Base-by-base conservation (phyloP, 1,140 invertebrate genomes). In the Galleria mellonella region DNA sequence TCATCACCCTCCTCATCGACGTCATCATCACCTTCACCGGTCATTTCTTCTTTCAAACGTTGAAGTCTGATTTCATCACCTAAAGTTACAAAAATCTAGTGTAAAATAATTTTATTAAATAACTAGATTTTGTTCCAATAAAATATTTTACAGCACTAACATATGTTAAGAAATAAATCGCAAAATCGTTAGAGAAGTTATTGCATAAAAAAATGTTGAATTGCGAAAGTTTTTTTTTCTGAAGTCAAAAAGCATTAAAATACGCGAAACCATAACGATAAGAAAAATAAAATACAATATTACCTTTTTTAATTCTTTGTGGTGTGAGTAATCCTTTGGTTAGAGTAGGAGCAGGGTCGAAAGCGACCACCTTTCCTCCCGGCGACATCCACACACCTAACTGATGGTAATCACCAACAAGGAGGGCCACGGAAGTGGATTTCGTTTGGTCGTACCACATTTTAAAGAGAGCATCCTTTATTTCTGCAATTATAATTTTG, bases 341-440 rank as follows among this genome's bases (percentile, higher is more conserved):
- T 8, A 78, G 15, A 0, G 69, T 73, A 1, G 81, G 81, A 0
- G 77, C 77, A 0, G 81, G 71, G 15, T 84, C 77, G 32, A 78
- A 82, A 0, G 65, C 77, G n/a, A 84, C 77, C 27, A 84, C 72
- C 32, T 68, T 71, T 0, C 81, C 81, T 0, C 75, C 77, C 0
- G 70, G 47, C 0, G 62, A 45, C 67, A 72, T 54, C 81, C 81
- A 84, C 15, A 82, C 66, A 0, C 81, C 81, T 33, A 84, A 47
- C 49, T 75, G 72, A 43, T 84, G 77, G 58, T 82, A 84, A 42
- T 82, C 81, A 2, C 81, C 81, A 10, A 75, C 55, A 17, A 84
- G 52, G 9, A 84, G 51, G 0, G 54, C 54, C 3, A 72, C 47
- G 1, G 56, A 45, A 0, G 47, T 55, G 0, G 70, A 67, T 32